These are phyloP conservation scores for Catharus bicknelli DNA, from an alignment of 2,113 vertebrate genomes.

Conservation along the genomic window DNA sequence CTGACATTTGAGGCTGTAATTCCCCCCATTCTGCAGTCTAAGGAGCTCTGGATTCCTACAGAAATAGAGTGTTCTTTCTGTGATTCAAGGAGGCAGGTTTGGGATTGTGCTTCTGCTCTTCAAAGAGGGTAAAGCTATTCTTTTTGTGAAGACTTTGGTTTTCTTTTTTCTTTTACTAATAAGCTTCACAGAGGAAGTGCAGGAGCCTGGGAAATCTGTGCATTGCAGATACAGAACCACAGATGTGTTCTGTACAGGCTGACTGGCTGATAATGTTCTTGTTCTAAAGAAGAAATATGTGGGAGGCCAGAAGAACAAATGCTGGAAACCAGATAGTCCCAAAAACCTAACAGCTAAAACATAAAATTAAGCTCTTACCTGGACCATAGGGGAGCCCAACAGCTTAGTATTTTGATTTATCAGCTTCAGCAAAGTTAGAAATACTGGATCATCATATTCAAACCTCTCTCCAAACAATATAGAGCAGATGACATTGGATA, in stretches of 20 bases:
- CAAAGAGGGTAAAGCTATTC: neutral
- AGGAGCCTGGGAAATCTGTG: neutral
- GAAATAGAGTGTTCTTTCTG: neutral
- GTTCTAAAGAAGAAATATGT: neutral
- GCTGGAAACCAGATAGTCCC: rapidly evolving
- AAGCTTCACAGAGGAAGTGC: neutral
- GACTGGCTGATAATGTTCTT: neutral
- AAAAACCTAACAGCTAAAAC: neutral
- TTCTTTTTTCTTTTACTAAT: neutral
- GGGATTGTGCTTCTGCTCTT: neutral
- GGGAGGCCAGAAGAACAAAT: neutral
- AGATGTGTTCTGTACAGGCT: neutral
- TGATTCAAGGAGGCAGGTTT: neutral
- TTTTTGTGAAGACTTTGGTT: neutral
- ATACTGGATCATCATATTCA: conserved; percentile 68
- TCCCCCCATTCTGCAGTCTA: neutral
- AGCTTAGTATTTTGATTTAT: conserved; percentile 64
- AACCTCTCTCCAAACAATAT: conserved; percentile 74
- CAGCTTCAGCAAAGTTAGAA: conserved; percentile 57
- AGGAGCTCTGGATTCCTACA: neutral
- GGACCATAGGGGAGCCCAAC: conserved; percentile 43
- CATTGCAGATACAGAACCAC: neutral
- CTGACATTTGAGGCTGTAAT: neutral
- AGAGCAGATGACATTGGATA: conserved; percentile 73
- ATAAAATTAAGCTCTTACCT: conserved; percentile 57